Conservation (phyloP, 2,113 vertebrate species). For the Scophthalmus maximus region DNA sequence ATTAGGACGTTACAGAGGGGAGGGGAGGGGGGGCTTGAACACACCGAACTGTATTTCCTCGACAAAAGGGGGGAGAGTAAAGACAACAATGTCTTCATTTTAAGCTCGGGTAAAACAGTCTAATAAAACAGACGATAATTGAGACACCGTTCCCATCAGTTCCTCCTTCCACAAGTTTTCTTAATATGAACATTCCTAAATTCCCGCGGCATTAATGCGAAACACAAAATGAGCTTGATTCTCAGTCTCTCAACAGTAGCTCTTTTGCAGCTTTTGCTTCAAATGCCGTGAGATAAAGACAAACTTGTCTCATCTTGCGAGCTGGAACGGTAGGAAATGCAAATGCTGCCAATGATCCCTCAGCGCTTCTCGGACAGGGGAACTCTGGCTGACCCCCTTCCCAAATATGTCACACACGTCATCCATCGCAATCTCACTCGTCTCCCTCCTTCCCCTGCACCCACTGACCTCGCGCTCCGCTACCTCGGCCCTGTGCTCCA, state of each 20-base stretch:
- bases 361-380: constrained; percentile 35
- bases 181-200: too few relatives aligned
- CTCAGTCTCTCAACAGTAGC: too few relatives aligned
- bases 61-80: not conserved
- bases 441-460: constrained; percentile 42
- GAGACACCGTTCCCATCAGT: too few relatives aligned
- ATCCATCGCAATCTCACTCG: constrained; percentile 20
- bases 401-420: constrained; percentile 28
- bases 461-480: constrained; percentile 48
- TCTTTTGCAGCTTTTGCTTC: too few relatives aligned
- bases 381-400: constrained; percentile 60
- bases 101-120: not conserved
- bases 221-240: too few relatives aligned
- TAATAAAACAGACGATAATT: not conserved
- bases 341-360: constrained; percentile 41
- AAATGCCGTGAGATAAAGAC: not conserved
- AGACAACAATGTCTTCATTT: constrained; percentile 7
- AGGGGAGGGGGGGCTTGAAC: not conserved
- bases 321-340: not conserved
- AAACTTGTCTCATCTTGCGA: constrained; percentile 9
- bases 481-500: constrained; percentile 1
- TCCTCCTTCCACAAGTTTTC: too few relatives aligned
- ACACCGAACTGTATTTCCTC: not conserved
- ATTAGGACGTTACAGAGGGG: constrained; percentile 29
- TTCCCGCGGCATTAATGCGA: too few relatives aligned